Evolutionary conservation across 2,888 invertebrate species (phyloP).

Genomic region (Limenitis camilla): DNA sequence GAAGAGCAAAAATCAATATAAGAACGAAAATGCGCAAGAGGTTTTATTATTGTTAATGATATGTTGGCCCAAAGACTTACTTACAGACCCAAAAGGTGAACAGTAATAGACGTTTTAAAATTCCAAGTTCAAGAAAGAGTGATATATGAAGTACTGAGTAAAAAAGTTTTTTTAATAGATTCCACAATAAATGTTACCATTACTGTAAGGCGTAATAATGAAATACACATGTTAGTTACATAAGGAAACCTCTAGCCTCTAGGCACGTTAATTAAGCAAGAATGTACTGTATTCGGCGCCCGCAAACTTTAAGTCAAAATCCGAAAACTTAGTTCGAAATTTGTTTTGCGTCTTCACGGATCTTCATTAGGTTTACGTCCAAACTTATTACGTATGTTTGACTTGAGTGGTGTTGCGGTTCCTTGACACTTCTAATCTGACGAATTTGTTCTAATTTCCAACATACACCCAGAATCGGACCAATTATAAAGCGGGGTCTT

Average conservation of each 20-base stretch:
- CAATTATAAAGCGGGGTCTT: slow-evolving; percentile 68
- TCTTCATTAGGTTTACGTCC: slow-evolving; percentile 59
- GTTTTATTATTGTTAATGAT: no score
- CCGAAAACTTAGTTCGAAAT: slow-evolving; percentile 55
- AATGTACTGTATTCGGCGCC: slow-evolving; percentile 56
- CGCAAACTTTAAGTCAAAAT: slow-evolving; percentile 54
- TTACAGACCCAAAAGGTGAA: no score
- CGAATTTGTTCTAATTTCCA: slow-evolving; percentile 64
- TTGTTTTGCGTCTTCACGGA: slow-evolving; percentile 57
- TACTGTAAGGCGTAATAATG: neutral
- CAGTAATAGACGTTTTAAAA: no score
- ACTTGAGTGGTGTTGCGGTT: slow-evolving; percentile 55
- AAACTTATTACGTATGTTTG: slow-evolving; percentile 64
- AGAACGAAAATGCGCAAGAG: no score
- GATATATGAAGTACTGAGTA: no score
- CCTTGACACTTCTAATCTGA: slow-evolving; percentile 49
- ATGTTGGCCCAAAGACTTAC: no score
- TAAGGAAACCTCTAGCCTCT: slow-evolving; percentile 16
- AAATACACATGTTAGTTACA: slow-evolving; percentile 7
- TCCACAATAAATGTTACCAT: neutral
- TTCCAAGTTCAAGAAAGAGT: no score
- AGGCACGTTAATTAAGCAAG: slow-evolving; percentile 63
- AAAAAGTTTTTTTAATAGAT: no score
- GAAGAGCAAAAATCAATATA: no score
- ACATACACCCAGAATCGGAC: slow-evolving; percentile 57